These are phyloP conservation scores for Otis tarda DNA, from an alignment of 2,113 vertebrate genomes.

Conservation along the genomic window DNA sequence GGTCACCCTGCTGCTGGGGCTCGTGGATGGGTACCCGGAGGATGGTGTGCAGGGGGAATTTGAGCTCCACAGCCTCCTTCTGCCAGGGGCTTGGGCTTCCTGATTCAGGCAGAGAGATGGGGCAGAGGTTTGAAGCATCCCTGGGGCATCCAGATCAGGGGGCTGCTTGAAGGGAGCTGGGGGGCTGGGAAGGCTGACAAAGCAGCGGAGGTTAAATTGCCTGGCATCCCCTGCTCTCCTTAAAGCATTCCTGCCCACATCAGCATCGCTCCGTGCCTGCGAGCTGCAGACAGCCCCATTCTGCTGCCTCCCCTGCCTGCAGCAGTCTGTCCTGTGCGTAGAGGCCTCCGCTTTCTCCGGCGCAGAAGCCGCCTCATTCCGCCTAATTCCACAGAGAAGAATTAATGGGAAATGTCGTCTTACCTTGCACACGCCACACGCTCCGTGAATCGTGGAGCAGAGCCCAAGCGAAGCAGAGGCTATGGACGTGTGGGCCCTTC, in stretches of 20 bases:
- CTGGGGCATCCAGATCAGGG: background rate
- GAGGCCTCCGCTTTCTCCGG: background rate
- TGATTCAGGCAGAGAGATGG: background rate
- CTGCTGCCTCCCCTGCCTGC: background rate
- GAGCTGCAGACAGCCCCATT: background rate
- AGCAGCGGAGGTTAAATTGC: background rate
- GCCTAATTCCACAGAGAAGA: background rate
- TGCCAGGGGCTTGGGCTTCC: background rate
- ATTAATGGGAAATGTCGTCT: background rate
- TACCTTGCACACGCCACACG: background rate
- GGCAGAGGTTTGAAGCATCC: background rate
- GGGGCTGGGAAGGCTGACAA: background rate
- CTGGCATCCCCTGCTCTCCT: background rate
- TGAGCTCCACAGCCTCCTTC: background rate
- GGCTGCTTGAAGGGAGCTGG: background rate
- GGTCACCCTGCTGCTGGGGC: accelerated
- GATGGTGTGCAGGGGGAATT: accelerated
- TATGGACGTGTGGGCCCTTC: background rate
- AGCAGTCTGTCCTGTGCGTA: background rate
- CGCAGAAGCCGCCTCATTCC: background rate
- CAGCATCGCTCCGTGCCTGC: background rate
- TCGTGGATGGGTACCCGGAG: accelerated
- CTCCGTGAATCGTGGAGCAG: background rate
- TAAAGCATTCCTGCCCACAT: background rate
- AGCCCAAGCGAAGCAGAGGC: background rate